Evolutionary conservation across 2,113 vertebrate species (phyloP), one percentile per base, ranked within the genome.

Genomic region (Syngnathus scovelli): DNA sequence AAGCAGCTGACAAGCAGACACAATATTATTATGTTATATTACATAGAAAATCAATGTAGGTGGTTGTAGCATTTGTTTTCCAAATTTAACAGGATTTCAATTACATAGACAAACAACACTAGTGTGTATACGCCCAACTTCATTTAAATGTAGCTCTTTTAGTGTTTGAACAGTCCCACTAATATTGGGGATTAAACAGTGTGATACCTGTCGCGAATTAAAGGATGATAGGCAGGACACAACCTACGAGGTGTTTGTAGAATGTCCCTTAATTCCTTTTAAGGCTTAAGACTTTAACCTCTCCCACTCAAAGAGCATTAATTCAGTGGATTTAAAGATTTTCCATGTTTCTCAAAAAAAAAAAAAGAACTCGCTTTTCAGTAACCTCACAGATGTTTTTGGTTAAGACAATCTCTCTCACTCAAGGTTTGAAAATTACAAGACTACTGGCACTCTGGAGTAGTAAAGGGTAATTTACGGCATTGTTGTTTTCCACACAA

Each of bases 1-100:
- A 58, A 62, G 66, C 27, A 38, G 68, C 63, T 75, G 68, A 9
- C 36, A 21, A n/a, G 39, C 54, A 39, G 37, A 11, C 56, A 36
- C 13, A 7, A 18, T 44, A 48, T 48, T 36, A 37, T 37, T 39
- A 16, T 18, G 19, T 60, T 19, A 5, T 33, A 33, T 3, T 33
- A 33, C 27, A 33, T 33, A 43, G 41, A 43, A 11, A 3, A 10
- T 8, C 41, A 43, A 43, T 43, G 12, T 4, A 11, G 41, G 41
- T 43, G 41, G 41, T 43, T 43, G 2, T 43, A 43, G 10, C 12
- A 12, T 43, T 6, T 39, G 6, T 39, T 9, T 39, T 7, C 11
- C 6, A 8, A 3, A 9, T 43, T 43, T 13, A 43, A 13, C 41
- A 43, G 41, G 12, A 13, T 43, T 43, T 43, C 41, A 13, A 12